phyloP scores from a whole-genome alignment of 2,888 invertebrate species.

The Drosophila peninsularis region DNA sequence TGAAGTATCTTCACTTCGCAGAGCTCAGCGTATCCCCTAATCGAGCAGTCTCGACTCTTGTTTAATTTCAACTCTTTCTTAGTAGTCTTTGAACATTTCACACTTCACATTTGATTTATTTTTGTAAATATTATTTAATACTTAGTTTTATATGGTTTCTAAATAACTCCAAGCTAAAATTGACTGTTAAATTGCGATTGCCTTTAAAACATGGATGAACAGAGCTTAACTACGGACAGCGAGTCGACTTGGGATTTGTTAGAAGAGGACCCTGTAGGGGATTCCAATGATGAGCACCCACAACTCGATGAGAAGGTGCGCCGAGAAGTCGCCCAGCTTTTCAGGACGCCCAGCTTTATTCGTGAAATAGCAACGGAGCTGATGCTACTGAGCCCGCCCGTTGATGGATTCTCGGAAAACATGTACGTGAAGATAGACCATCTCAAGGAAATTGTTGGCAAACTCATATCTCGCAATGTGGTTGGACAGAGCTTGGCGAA shows the following conservation, averaged over 20 bases:
- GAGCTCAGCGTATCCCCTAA: too few relatives aligned
- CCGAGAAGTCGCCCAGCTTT: background rate
- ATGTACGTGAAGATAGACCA: constrained; percentile 19
- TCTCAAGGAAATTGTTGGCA: constrained; percentile 13
- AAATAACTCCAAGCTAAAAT: background rate
- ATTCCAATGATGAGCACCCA: background rate
- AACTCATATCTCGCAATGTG: constrained; percentile 4
- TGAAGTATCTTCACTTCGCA: too few relatives aligned
- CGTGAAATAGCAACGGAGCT: constrained; percentile 3
- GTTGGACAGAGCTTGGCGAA: constrained; percentile 11
- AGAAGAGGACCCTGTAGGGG: background rate
- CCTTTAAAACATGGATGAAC: background rate
- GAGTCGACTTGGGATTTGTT: background rate
- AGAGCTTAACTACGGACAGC: too few relatives aligned
- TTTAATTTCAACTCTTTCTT: too few relatives aligned
- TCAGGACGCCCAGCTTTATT: constrained; percentile 10
- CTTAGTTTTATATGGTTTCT: background rate
- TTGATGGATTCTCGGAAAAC: background rate
- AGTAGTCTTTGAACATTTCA: background rate
- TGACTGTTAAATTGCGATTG: background rate
- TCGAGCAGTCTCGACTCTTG: too few relatives aligned
- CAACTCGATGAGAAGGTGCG: background rate
- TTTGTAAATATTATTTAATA: background rate
- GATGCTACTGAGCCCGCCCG: background rate
- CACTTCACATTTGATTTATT: too few relatives aligned